A percentile compares a stretch with the other conserved stretches of the same genome.
Evolutionary conservation across 1,140 invertebrate species (phyloP).

Genomic region (Aphidius gifuensis): DNA sequence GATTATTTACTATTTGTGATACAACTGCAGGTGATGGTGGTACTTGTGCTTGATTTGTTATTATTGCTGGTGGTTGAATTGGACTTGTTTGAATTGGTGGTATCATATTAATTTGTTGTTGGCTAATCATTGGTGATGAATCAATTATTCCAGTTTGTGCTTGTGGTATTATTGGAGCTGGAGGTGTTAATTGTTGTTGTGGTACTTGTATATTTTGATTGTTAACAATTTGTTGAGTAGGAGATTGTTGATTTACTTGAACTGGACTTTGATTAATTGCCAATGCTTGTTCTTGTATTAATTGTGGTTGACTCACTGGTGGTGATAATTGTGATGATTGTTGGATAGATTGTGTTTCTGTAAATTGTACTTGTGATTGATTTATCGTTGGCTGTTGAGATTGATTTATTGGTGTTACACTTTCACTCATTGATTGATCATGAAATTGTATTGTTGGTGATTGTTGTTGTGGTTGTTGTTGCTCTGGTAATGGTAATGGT

Average conservation of each 20-base stretch:
- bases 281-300: constrained; percentile 14
- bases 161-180: constrained; percentile 23
- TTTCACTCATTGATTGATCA: constrained; percentile 1
- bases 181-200: constrained; percentile 30
- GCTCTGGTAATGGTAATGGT: not conserved
- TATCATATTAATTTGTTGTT: constrained; percentile 38
- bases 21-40: constrained; percentile 28
- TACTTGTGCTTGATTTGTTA: constrained; percentile 42
- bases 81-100: constrained; percentile 33
- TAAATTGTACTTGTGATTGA: constrained; percentile 18
- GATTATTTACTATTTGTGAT: constrained; percentile 30
- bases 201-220: not conserved
- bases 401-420: constrained; percentile 12
- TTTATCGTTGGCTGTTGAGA: constrained; percentile 40
- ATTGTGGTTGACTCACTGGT: constrained; percentile 32
- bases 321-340: constrained; percentile 32
- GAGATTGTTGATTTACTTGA: constrained; percentile 36
- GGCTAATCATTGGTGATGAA: constrained; percentile 31
- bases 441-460: constrained; percentile 15
- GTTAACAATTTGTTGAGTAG: constrained; percentile 26
- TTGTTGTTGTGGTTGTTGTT: constrained; percentile 3
- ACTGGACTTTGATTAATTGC: constrained; percentile 23
- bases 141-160: constrained; percentile 27
- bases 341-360: constrained; percentile 31
- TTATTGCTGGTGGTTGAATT: constrained; percentile 33